phyloP scores from a whole-genome alignment of 2,113 vertebrate species.

The Opisthocomus hoazin region DNA sequence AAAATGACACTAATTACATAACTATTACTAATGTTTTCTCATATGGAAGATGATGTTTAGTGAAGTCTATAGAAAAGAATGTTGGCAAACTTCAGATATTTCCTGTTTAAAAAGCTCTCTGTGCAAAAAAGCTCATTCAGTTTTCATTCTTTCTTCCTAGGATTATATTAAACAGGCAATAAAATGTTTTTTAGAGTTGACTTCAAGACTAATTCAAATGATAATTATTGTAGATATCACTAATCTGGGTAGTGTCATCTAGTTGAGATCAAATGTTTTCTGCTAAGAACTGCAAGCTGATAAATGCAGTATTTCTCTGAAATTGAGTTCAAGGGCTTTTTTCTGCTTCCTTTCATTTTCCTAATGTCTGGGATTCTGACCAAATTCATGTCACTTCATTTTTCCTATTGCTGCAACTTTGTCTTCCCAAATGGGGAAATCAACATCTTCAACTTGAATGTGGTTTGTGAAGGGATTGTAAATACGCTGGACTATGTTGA shows the following conservation, averaged over 20 bases:
- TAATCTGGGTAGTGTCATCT: background rate
- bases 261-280: background rate
- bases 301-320: background rate
- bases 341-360: constrained; percentile 4
- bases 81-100: background rate
- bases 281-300: background rate
- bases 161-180: background rate
- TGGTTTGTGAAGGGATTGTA: constrained; percentile 11
- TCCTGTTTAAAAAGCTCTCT: constrained; percentile 19
- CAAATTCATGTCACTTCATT: background rate
- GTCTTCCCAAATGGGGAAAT: background rate
- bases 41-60: background rate
- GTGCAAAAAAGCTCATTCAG: background rate
- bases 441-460: background rate
- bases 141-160: background rate
- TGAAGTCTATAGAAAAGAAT: constrained; percentile 2
- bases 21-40: constrained; percentile 18
- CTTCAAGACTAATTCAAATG: background rate
- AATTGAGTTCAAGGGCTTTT: background rate
- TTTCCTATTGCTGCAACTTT: background rate
- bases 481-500: background rate
- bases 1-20: constrained; percentile 2
- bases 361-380: background rate
- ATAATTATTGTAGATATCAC: background rate
- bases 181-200: background rate